Evolutionary conservation across 1,140 invertebrate genomes (phyloP), one percentile per base, ranked within the genome.

Genomic region (Ladona fulva): DNA sequence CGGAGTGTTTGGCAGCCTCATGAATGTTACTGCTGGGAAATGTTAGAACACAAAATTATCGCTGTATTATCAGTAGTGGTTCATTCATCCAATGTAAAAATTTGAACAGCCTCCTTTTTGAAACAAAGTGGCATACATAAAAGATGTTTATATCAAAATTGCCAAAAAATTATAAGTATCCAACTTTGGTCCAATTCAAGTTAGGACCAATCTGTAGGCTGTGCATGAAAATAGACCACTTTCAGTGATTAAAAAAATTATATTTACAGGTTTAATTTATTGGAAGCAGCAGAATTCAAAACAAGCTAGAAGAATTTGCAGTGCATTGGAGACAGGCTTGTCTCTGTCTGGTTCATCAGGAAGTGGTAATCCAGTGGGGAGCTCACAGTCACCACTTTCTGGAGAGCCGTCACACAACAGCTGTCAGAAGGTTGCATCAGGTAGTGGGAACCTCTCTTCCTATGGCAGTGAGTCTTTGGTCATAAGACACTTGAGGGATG

Each of bases 401-500:
- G 52, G 52, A 66, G 52, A 66, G 5, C 52, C 16, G 5, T 19
- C 16, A 3, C 52, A 66, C 14, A 80, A 80, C 37, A 25, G 81
- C 19, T 24, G 29, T 19, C 78, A 24, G 24, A 42, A 78, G 25
- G 44, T 24, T 22, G 22, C n/a, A 19, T 37, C 29, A 37, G 52
- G 76, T 19, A 78, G 52, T 29, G 42, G 75, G 19, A 25, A 76
- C 25, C 42, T 76, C 42, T 42, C 75, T 14, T 25, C 25, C 5
- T 42, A 42, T 16, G 75, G 75, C 42, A 29, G 25, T n/a, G 75
- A 76, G 22, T 42, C 42, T 0, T 29, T 22, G 8, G 25, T 76
- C 12, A 76, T 42, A 1, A n/a, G 75, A 7, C 76, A 91, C 81
- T 90, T 91, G 74, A 92, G 91, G 59, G 91, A 93, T 83, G 92